Evolutionary conservation across 2,113 vertebrate genomes (phyloP).

Genomic region (Caloenas nicobarica): DNA sequence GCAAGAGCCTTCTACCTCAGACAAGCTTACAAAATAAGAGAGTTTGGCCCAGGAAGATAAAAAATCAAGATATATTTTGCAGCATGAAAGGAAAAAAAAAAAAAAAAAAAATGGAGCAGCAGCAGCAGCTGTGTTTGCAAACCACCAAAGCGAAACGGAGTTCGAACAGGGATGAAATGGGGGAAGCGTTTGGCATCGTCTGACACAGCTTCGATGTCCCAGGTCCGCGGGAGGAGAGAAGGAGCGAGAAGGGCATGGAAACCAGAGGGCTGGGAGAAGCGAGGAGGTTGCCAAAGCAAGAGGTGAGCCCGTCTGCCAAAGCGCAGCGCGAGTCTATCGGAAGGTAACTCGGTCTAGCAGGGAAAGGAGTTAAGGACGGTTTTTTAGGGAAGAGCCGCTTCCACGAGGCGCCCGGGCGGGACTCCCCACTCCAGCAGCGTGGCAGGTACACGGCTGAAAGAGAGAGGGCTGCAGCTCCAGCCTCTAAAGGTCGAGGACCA

Average conservation of each 20-base stretch:
- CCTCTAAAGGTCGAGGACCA: constrained; percentile 61
- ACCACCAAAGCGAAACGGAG: constrained; percentile 58
- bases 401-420: constrained; percentile 56
- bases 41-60: constrained; percentile 59
- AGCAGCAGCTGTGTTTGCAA: constrained; percentile 49
- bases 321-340: constrained; percentile 45
- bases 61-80: constrained; percentile 64
- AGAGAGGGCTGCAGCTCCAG: constrained; percentile 64
- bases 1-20: neutral
- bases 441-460: constrained; percentile 57
- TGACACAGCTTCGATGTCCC: constrained; percentile 37
- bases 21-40: constrained; percentile 56
- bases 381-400: constrained; percentile 63
- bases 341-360: constrained; percentile 59
- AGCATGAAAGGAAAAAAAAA: neutral
- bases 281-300: constrained; percentile 64
- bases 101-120: neutral
- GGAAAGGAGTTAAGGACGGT: constrained; percentile 55
- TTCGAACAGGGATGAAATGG: constrained; percentile 45
- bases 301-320: constrained; percentile 52
- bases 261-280: constrained; percentile 65
- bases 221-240: constrained; percentile 1
- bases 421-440: constrained; percentile 62
- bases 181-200: constrained; percentile 48
- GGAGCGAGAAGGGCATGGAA: constrained; percentile 42